Conservation (phyloP, 2,888 invertebrate species). For the Branchellion lobata region DNA sequence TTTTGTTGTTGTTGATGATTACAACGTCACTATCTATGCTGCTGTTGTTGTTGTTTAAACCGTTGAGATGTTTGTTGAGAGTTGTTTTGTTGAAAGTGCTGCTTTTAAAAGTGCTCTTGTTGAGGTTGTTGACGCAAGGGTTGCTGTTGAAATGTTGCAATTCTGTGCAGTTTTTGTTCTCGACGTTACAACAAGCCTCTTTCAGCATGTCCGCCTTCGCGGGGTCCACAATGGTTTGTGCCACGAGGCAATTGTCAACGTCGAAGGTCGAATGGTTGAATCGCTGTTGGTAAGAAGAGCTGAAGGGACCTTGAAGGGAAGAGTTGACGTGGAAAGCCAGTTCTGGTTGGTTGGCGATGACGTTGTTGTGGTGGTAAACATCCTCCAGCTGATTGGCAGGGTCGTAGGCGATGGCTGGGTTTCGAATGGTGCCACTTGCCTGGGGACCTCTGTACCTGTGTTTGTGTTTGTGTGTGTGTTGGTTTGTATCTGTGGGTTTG, state of each 20-base stretch:
- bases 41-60: neutral
- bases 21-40: neutral
- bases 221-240: neutral
- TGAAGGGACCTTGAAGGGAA: neutral
- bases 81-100: neutral
- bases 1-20: neutral
- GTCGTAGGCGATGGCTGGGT: conserved; percentile 33
- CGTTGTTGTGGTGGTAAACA: conserved; percentile 33
- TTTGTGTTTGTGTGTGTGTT: too few relatives aligned
- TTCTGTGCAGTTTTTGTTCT: neutral
- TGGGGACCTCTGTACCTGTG: conserved; percentile 32
- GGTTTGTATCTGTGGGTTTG: too few relatives aligned
- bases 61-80: neutral
- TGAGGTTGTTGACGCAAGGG: too few relatives aligned
- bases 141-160: conserved; percentile 7
- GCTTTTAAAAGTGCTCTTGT: too few relatives aligned
- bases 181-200: conserved; percentile 4
- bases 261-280: neutral
- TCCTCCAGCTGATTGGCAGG: conserved; percentile 39
- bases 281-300: conserved; percentile 1
- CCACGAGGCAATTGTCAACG: neutral
- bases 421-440: neutral
- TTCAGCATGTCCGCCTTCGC: neutral
- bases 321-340: neutral
- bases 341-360: neutral